Percentiles rank a stretch among this genome's conserved stretches.
phyloP scores from a whole-genome alignment of 2,797 vertebrate genomes.

The Lutjanus argentimaculatus region DNA sequence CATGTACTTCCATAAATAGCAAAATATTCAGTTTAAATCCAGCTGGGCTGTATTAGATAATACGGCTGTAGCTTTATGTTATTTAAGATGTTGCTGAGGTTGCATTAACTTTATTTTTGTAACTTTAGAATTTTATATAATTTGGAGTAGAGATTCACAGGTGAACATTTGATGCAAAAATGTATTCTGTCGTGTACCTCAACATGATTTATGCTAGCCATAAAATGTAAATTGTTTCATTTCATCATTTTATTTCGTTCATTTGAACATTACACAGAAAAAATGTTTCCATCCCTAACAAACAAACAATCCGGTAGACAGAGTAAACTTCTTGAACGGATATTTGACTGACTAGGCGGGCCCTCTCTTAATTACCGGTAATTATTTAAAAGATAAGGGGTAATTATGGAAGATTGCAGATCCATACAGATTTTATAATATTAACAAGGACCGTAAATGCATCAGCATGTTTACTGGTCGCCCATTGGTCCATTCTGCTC shows the following conservation, averaged over 20 bases:
- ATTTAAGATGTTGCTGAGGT: too few relatives aligned
- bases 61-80: background rate
- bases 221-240: background rate
- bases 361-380: too few relatives aligned
- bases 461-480: conserved; percentile 32
- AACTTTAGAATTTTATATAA: background rate
- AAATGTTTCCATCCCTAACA: too few relatives aligned
- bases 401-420: too few relatives aligned
- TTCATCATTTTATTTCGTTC: background rate
- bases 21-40: background rate
- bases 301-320: too few relatives aligned
- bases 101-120: background rate
- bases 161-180: background rate
- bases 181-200: background rate
- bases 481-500: conserved; percentile 44
- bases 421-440: too few relatives aligned
- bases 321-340: too few relatives aligned
- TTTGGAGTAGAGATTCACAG: background rate
- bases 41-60: background rate
- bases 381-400: too few relatives aligned
- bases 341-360: too few relatives aligned
- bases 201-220: too few relatives aligned
- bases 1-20: too few relatives aligned
- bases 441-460: conserved; percentile 11
- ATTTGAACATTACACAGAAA: background rate